Evolutionary conservation across 2,113 vertebrate species (phyloP).

Genomic region (Albula goreensis): DNA sequence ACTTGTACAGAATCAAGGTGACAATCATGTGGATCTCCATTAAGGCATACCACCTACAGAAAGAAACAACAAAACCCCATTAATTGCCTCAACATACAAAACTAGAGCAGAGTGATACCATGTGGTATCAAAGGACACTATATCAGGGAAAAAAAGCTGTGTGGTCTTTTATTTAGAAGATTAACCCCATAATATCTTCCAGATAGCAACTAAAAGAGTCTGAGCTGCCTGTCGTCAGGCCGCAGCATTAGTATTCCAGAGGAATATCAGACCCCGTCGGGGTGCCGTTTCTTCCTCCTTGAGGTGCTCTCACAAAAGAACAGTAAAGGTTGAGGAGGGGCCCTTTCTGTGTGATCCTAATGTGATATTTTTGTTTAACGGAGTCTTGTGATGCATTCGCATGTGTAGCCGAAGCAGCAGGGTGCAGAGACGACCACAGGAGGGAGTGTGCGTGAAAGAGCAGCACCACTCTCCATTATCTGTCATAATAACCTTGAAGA

Average conservation of each 20-base stretch:
- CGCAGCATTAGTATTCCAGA: not conserved
- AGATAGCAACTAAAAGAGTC: not conserved
- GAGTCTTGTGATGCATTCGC: not conserved
- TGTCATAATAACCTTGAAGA: constrained; percentile 43
- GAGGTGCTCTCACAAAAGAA: not conserved
- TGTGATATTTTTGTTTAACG: not conserved
- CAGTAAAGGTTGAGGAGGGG: not conserved
- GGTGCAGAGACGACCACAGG: not conserved
- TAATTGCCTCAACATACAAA: not conserved
- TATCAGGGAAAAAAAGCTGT: not conserved
- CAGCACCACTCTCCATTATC: constrained; percentile 24
- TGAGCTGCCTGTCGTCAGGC: too few species aligned
- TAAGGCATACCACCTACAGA: constrained; percentile 76
- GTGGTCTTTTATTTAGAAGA: not conserved
- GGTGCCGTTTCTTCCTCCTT: not conserved
- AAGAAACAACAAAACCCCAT: not conserved
- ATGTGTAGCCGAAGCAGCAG: not conserved
- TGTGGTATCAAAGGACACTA: not conserved
- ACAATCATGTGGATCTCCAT: constrained; percentile 75
- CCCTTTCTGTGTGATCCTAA: not conserved
- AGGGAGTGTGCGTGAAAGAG: constrained; percentile 8
- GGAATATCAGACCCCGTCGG: not conserved
- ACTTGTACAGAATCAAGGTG: constrained; percentile 72
- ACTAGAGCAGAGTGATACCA: not conserved
- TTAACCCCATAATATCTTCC: not conserved